Evolutionary conservation across 2,797 vertebrate genomes (phyloP), one percentile per base, ranked within the genome.

Genomic region (Leuciscus waleckii): DNA sequence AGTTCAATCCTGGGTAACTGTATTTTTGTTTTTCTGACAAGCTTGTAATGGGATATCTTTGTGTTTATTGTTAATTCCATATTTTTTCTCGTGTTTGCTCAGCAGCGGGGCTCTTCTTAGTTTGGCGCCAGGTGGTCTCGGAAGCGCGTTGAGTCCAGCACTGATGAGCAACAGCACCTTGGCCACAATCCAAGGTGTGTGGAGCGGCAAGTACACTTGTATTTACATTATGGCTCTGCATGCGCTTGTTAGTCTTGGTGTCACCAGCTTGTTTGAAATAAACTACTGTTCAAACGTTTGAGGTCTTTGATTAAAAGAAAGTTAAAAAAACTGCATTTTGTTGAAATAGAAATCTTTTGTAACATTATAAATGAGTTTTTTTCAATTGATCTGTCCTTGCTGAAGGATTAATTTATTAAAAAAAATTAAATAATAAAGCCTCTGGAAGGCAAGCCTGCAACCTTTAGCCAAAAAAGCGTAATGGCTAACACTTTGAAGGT

Each of bases 91-190:
- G 79, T 89, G 39, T 92, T n/a, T 85, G n/a, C 32, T 85, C 29
- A 37, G 73, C 94, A 99, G 98, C 93, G 97, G 98, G 86, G 97
- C 98, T 93, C 95, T 99, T 94, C 95, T 99, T 89, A 99, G 97
- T 92, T 95, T 99, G 93, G 94, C 96, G 90, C 96, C 97, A 80
- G 97, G 97, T 88, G 96, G 96, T 71, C 95, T 99, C 88, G 95
- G 98, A 85, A 94, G 97, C 87, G 97, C 97, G 23, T 95, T 99
- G 92, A 97, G 96, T 94, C 97, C 98, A 0, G 97, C 98, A 91
- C 95, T 99, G 90, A 97, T 99, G 97, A 99, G 97, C 93, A 99
- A 98, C 95, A 99, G 96, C 94, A 98, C 98, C 85, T 95, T 99
- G 94, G 98, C 98, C 91, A 99, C 98, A 85, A 98, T 99, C 94